phyloP scores from a whole-genome alignment of 2,113 vertebrate species.

The Dasypus novemcinctus region DNA sequence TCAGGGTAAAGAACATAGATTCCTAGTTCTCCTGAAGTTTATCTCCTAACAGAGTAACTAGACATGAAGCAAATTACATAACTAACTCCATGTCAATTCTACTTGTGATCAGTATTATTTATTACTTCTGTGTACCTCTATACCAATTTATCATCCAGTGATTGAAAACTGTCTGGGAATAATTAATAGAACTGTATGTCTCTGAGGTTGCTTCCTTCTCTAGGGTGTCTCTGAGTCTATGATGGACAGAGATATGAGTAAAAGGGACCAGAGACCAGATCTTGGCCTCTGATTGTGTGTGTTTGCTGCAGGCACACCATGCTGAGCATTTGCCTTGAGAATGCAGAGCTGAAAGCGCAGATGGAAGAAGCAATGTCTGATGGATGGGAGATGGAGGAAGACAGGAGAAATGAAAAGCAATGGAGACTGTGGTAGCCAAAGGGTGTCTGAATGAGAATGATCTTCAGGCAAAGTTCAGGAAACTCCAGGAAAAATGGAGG shows the following conservation, averaged over 20 bases:
- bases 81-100: not conserved
- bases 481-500: slow-evolving; percentile 77
- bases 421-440: slow-evolving; percentile 51
- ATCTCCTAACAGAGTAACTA: not conserved
- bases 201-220: not conserved
- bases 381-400: slow-evolving; percentile 74
- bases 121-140: not conserved
- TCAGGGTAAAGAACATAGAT: not conserved
- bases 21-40: not conserved
- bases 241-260: not conserved
- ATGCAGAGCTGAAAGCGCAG: slow-evolving; percentile 85
- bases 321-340: slow-evolving; percentile 87
- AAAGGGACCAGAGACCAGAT: too few relatives aligned
- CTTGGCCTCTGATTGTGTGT: not conserved
- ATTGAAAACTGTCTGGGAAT: not conserved
- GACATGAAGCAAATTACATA: not conserved
- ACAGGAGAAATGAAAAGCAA: slow-evolving; percentile 81
- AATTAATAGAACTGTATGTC: not conserved
- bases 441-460: slow-evolving; percentile 30
- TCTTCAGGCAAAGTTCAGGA: slow-evolving; percentile 77
- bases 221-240: not conserved
- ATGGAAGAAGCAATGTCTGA: slow-evolving; percentile 81
- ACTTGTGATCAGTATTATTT: not conserved
- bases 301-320: slow-evolving; percentile 86
- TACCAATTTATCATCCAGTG: not conserved